These are phyloP conservation scores for Rhynchonycteris naso DNA, from an alignment of 2,797 vertebrate genomes.

Conservation along the genomic window DNA sequence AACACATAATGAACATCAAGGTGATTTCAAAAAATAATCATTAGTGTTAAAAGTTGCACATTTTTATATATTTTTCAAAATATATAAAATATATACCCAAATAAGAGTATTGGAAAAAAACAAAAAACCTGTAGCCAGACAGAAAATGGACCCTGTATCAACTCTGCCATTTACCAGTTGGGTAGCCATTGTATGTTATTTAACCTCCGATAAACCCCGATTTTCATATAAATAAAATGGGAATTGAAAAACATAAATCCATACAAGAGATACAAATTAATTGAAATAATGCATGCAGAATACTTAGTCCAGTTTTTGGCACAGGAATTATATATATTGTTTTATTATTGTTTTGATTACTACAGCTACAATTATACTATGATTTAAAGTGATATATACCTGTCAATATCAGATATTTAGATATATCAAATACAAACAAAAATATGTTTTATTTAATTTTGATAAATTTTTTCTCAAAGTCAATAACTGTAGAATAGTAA, in stretches of 20 bases:
- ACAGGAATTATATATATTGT: not conserved
- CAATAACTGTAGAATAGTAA: not conserved
- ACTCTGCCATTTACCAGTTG: not conserved
- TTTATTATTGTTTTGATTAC: not conserved
- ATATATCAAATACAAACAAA: not conserved
- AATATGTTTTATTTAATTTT: not conserved
- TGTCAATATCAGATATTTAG: not conserved
- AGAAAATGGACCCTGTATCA: not conserved
- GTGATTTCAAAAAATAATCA: not conserved
- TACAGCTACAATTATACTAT: not conserved
- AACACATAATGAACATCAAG: not conserved
- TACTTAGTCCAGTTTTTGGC: not conserved
- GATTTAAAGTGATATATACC: not conserved
- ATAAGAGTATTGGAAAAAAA: not conserved
- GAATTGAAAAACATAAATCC: not conserved
- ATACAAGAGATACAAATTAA: not conserved
- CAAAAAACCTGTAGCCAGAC: not conserved
- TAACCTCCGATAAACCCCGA: not conserved
- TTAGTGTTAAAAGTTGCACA: not conserved
- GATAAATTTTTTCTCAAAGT: not conserved
- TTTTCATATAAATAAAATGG: not conserved
- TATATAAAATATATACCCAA: too few species aligned
- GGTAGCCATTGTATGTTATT: not conserved
- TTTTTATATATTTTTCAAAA: not conserved
- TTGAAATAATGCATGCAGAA: not conserved